Evolutionary conservation across 23 tunicate genomes (phyloP).

Genomic region (Ascidia mentula): DNA sequence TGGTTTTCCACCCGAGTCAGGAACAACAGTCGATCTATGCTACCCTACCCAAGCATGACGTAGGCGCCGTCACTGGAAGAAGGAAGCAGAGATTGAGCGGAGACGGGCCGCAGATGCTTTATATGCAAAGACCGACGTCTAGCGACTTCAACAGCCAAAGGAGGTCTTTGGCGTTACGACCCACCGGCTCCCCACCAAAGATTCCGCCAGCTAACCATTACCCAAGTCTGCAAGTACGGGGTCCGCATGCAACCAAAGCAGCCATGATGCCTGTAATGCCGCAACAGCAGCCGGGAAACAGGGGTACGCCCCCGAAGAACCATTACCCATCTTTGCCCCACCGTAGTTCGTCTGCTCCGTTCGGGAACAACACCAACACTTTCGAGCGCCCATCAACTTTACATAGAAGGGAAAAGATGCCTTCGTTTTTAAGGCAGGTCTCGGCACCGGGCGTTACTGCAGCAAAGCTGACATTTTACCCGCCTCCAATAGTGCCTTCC

Average conservation of each 20-base stretch:
- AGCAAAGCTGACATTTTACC: constrained; percentile 8
- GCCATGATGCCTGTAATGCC: background rate
- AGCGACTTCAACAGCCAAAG: constrained; percentile 3
- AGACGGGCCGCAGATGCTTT: background rate
- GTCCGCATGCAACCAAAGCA: constrained; percentile 14
- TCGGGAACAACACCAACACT: constrained; percentile 17
- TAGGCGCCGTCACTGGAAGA: background rate
- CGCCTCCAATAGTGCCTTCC: constrained; percentile 17
- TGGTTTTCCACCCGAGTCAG: constrained; percentile 21
- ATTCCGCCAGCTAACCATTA: constrained; percentile 32
- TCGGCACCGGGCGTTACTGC: constrained; percentile 35
- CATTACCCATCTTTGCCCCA: constrained; percentile 57
- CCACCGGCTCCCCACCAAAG: constrained; percentile 14
- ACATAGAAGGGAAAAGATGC: constrained; percentile 41
- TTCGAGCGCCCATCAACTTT: constrained; percentile 27
- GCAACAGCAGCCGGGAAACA: background rate
- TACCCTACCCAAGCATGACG: constrained; percentile 37
- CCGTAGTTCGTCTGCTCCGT: constrained; percentile 41
- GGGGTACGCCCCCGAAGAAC: constrained; percentile 28
- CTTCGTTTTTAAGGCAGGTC: constrained; percentile 32
- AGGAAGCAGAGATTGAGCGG: constrained; percentile 22
- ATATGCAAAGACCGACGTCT: background rate
- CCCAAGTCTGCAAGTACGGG: constrained; percentile 41
- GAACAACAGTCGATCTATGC: constrained; percentile 29
- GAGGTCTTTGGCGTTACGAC: constrained; percentile 1